Percentiles rank a stretch among this genome's conserved stretches.
Conservation (phyloP, 2,113 vertebrate genomes). For the Nibea albiflora region DNA sequence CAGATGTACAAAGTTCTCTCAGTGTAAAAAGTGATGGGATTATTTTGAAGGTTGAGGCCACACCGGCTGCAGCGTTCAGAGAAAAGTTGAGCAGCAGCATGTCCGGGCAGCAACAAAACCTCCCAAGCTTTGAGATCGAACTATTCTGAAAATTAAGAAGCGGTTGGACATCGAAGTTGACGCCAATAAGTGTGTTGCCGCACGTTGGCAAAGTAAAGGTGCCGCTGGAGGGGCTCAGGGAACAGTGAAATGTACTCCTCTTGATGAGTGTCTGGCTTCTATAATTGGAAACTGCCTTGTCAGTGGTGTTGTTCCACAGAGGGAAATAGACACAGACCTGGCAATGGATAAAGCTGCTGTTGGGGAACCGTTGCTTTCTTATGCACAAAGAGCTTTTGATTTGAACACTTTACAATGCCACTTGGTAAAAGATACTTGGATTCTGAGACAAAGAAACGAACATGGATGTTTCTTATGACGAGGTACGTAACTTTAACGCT, state of each 20-base stretch:
- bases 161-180: constrained; percentile 41
- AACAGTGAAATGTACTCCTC: constrained; percentile 35
- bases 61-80: not conserved
- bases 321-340: constrained; percentile 30
- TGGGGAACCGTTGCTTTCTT: constrained; percentile 31
- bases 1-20: not conserved
- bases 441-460: constrained; percentile 24
- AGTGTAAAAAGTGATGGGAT: not conserved
- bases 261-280: constrained; percentile 59
- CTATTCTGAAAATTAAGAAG: constrained; percentile 26
- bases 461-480: constrained; percentile 6
- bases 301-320: constrained; percentile 43
- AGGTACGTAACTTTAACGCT: not conserved
- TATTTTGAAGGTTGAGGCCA: not conserved
- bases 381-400: not conserved
- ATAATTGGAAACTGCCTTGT: constrained; percentile 58
- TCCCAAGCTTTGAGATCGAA: constrained; percentile 11
- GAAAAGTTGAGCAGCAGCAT: not conserved
- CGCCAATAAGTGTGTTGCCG: constrained; percentile 44
- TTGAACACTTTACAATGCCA: constrained; percentile 11
- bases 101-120: too few species aligned
- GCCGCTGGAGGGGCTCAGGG: constrained; percentile 28
- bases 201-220: constrained; percentile 47
- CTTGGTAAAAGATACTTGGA: constrained; percentile 18
- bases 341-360: constrained; percentile 4